phyloP scores from a whole-genome alignment of 2,888 invertebrate genomes.

The Drosophila glabriapex region DNA sequence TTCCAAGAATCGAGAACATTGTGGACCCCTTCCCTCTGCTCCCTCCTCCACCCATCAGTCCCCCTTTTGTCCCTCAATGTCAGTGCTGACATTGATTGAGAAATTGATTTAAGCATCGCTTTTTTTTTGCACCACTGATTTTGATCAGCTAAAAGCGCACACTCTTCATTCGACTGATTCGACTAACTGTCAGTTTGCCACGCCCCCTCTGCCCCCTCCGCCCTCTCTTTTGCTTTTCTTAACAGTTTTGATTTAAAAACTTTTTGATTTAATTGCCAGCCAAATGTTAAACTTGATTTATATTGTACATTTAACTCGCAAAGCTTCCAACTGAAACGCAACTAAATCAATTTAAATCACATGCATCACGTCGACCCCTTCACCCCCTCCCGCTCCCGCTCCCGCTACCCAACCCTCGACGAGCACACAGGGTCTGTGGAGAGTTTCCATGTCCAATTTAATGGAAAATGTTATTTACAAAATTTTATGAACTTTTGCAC shows the following conservation, averaged over 20 bases:
- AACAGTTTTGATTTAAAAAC: constrained; percentile 53
- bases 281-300: constrained; percentile 26
- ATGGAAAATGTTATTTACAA: constrained; percentile 60
- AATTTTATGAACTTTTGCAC: constrained; percentile 44
- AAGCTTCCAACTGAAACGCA: constrained; percentile 20
- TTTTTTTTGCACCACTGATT: constrained; percentile 64
- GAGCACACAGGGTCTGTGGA: constrained; percentile 5
- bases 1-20: constrained; percentile 64
- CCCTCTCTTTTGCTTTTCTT: neutral
- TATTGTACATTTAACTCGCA: constrained; percentile 19
- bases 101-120: constrained; percentile 80
- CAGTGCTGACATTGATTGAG: constrained; percentile 77
- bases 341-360: constrained; percentile 55
- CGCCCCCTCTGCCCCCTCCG: neutral
- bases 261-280: constrained; percentile 59
- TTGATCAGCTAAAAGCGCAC: constrained; percentile 47
- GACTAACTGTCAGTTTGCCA: constrained; percentile 30
- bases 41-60: neutral
- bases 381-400: too few species aligned
- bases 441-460: constrained; percentile 46
- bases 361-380: constrained; percentile 5
- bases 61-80: neutral
- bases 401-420: too few species aligned
- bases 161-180: constrained; percentile 42
- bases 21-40: constrained; percentile 5